These are phyloP conservation scores for Capitella teleta DNA, from an alignment of 1,140 invertebrate genomes.

Conservation along the genomic window DNA sequence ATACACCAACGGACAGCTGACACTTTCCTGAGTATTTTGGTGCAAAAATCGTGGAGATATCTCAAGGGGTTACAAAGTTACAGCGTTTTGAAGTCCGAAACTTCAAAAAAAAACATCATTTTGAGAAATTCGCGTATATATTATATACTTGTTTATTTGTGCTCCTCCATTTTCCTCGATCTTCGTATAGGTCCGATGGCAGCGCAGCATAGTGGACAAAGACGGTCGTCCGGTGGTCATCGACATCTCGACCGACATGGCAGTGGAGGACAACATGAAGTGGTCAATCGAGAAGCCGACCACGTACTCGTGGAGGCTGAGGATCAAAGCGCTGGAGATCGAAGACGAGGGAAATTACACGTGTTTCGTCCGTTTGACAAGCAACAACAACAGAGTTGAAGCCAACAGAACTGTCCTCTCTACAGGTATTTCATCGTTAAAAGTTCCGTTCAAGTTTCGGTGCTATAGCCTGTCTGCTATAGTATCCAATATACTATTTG, in stretches of 20 bases:
- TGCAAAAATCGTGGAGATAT: no score
- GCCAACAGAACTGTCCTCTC: slow-evolving; percentile 2
- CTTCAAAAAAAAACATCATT: no score
- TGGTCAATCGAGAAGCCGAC: slow-evolving; percentile 9
- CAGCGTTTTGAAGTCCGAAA: no score
- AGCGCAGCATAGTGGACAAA: no score
- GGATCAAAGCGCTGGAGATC: slow-evolving; percentile 5
- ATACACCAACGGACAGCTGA: no score
- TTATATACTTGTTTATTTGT: no score
- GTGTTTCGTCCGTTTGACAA: slow-evolving; percentile 4
- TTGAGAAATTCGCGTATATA: no score
- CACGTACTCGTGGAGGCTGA: slow-evolving; percentile 1
- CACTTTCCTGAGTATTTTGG: no score
- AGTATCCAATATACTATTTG: not conserved
- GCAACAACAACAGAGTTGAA: slow-evolving; percentile 6
- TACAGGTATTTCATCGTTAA: not conserved
- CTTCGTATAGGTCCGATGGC: no score
- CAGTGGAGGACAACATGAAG: slow-evolving; percentile 7
- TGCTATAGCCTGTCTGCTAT: not conserved
- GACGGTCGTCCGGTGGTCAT: not conserved
- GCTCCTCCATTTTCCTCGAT: no score
- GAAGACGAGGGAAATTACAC: slow-evolving; percentile 9
- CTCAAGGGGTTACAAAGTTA: no score
- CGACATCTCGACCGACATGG: slow-evolving; percentile 1
- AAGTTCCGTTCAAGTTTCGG: not conserved